A percentile compares a stretch with the other conserved stretches of the same genome.
Evolutionary conservation across 2,797 vertebrate species (phyloP).

Genomic region (Sphaeramia orbicularis): DNA sequence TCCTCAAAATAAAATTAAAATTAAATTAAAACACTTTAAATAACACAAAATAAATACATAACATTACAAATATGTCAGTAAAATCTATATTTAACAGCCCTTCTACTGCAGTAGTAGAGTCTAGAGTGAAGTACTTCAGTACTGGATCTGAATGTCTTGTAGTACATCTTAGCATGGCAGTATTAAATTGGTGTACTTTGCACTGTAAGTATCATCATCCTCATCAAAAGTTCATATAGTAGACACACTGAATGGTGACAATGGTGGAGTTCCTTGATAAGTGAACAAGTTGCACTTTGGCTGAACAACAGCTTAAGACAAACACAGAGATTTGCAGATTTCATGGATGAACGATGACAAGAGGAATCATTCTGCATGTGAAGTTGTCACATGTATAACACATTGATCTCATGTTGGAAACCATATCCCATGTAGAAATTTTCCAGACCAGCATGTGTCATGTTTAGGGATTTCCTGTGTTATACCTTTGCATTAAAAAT

Average conservation of each 20-base stretch:
- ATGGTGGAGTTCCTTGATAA: not conserved
- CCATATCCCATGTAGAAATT: too few species aligned
- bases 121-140: conserved; percentile 25
- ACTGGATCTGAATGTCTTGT: conserved; percentile 4
- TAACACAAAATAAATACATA: conserved; percentile 64
- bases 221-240: not conserved
- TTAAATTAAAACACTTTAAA: conserved; percentile 64
- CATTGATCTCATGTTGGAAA: too few species aligned
- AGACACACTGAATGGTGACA: not conserved
- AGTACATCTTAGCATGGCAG: conserved; percentile 20
- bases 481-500: too few species aligned
- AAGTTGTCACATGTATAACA: too few species aligned
- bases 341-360: too few species aligned
- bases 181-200: conserved; percentile 17
- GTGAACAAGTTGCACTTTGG: too few species aligned
- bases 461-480: too few species aligned
- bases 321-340: too few species aligned
- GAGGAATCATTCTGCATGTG: too few species aligned
- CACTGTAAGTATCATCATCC: conserved; percentile 48
- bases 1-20: conserved; percentile 3
- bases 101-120: conserved; percentile 2
- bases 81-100: conserved; percentile 1
- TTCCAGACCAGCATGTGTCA: too few species aligned
- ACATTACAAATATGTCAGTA: conserved; percentile 31
- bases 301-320: too few species aligned